Conservation (phyloP, 2,888 invertebrate genomes). For the Heliconius cydno region DNA sequence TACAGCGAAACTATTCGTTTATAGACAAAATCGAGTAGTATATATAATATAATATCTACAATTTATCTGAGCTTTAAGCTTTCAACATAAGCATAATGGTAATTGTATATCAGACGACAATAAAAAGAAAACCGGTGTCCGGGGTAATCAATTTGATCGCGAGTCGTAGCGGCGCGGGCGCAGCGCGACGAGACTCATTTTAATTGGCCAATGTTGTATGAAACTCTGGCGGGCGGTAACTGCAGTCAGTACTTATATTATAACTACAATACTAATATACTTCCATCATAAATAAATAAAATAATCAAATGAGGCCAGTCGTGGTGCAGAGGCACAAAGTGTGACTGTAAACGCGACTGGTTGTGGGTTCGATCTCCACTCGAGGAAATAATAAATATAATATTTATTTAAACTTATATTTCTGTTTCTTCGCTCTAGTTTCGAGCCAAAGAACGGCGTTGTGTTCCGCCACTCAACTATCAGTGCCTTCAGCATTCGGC, state of each 20-base stretch:
- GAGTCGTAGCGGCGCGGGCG: constrained; percentile 31
- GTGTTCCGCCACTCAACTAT: no score
- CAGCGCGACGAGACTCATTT: constrained; percentile 48
- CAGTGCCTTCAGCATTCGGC: no score
- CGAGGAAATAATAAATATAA: no score
- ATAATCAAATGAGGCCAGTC: no score
- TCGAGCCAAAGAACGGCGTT: no score
- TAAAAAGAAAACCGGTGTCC: constrained; percentile 36
- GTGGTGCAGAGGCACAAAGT: no score
- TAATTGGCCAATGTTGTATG: constrained; percentile 58
- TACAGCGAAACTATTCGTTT: constrained; percentile 14
- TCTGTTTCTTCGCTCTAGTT: no score
- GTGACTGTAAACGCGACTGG: no score
- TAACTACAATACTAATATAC: constrained; percentile 46
- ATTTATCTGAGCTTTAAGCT: neutral
- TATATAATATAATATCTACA: constrained; percentile 1
- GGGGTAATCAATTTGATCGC: constrained; percentile 35
- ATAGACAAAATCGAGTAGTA: neutral
- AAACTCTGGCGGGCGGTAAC: constrained; percentile 49
- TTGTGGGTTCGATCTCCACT: no score
- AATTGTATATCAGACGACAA: constrained; percentile 29
- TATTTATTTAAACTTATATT: no score
- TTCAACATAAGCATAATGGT: constrained; percentile 23
- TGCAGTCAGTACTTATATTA: constrained; percentile 48
- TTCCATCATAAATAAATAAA: no score